phyloP scores from a whole-genome alignment of 2,113 vertebrate genomes.

The Pogonocichla stellata region DNA sequence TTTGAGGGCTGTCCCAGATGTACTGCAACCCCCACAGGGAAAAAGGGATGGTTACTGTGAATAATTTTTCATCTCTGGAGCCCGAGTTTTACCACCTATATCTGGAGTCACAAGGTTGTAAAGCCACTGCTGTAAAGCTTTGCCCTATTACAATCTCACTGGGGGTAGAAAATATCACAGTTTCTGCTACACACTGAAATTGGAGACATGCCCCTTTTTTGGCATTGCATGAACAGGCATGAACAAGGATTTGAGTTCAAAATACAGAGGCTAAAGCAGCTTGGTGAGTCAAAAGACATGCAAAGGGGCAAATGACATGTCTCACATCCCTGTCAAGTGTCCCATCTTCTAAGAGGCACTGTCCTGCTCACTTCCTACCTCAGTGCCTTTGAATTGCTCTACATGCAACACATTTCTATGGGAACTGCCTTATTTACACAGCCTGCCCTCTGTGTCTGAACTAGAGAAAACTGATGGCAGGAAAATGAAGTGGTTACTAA shows the following conservation, averaged over 20 bases:
- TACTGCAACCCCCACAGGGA: neutral
- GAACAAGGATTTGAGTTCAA: neutral
- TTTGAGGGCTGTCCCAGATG: neutral
- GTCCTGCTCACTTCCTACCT: neutral
- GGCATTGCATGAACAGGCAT: neutral
- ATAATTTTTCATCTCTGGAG: neutral
- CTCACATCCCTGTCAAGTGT: neutral
- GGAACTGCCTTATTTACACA: neutral
- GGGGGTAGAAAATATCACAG: neutral
- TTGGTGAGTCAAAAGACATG: neutral
- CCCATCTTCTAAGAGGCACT: neutral
- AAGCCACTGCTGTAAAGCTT: neutral
- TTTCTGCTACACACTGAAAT: neutral
- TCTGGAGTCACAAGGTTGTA: neutral
- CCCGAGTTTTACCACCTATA: neutral
- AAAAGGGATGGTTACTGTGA: neutral
- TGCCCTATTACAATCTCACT: neutral
- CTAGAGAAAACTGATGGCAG: neutral
- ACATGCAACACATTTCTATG: fast-evolving
- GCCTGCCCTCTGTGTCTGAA: neutral
- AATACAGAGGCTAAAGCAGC: neutral
- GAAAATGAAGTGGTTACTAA: neutral
- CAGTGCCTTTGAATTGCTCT: neutral
- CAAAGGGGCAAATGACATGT: neutral
- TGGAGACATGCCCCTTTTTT: neutral